Base-by-base conservation (phyloP, 2,888 invertebrate species). In the Aspidapion aeneum region DNA sequence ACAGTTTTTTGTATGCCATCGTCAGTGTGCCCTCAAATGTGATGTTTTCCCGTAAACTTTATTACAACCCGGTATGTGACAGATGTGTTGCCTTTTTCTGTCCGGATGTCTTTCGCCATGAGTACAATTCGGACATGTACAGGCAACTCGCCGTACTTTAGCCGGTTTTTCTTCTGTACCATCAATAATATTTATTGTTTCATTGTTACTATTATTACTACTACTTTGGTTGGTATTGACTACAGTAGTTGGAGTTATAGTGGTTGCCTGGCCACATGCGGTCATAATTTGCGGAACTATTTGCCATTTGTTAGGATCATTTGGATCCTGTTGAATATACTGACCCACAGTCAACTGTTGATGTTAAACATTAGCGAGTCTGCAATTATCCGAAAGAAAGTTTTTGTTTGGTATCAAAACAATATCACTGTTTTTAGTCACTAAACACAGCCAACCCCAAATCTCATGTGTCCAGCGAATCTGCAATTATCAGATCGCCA, bases 51-150 rank as follows among this genome's bases (percentile, higher is more conserved):
- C 94, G 71, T 95, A 95, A 64, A 94, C 94, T 80, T 95, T 95
- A 79, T 92, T 89, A 79, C 95, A 95, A 60, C 96, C 96, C 2
- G 93, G 87, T 73, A 96, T 94, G 78, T 97, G 96, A 75, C 97
- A 97, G 63, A 97, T 89, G 78, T 98, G 97, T 75, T 95, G 93
- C 72, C 95, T 93, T 80, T 95, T 96, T 59, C 94, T 87, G 74
- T 91, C 91, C 62, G 90, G 83, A 72, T 91, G 86, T 51, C 91
- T 65, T 66, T 80, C 84, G 68, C 85, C 93, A 75, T 94, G 95
- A 57, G 91, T 90, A 77, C 98, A 98, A 80, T 98, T 98, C 0
- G 98, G 98, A 79, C 98, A 98, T 0, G 96, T 96, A 80, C 98
- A 98, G 0, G 98, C 98, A 7, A 98, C 95, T 52, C 98, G 83